phyloP scores from a whole-genome alignment of 2,888 invertebrate genomes.

The Acrocera orbiculus region DNA sequence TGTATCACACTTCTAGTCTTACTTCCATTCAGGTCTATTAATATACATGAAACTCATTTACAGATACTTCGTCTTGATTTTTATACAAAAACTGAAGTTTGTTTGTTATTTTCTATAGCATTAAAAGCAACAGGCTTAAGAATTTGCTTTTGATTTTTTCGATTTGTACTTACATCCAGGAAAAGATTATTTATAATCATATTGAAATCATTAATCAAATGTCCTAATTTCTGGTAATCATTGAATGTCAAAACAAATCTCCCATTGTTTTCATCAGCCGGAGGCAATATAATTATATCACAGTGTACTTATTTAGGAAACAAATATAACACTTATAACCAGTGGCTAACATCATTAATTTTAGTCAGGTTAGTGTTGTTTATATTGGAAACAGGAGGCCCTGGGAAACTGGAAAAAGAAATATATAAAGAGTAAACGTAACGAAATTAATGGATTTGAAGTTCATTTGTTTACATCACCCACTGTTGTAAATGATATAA shows the following conservation, averaged over 20 bases:
- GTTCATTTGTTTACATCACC: too few relatives aligned
- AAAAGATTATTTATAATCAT: too few relatives aligned
- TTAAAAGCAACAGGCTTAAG: too few relatives aligned
- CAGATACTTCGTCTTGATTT: too few relatives aligned
- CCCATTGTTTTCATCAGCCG: constrained; percentile 26
- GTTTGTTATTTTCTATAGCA: too few relatives aligned
- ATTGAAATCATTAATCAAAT: constrained; percentile 11
- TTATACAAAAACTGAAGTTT: too few relatives aligned
- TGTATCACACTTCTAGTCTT: too few relatives aligned
- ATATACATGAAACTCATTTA: too few relatives aligned
- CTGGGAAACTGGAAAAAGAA: constrained; percentile 4
- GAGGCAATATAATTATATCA: constrained; percentile 19
- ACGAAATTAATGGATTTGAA: constrained; percentile 5
- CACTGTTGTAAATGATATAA: too few relatives aligned
- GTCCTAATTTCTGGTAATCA: constrained; percentile 12
- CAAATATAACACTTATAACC: constrained; percentile 10
- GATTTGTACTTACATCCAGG: too few relatives aligned
- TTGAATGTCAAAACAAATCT: constrained; percentile 29
- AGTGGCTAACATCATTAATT: constrained; percentile 12
- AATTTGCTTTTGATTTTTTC: too few relatives aligned
- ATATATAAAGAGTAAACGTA: constrained; percentile 5
- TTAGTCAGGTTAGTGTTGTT: constrained; percentile 9
- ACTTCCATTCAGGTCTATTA: too few relatives aligned
- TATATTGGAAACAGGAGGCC: constrained; percentile 9
- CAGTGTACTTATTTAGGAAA: constrained; percentile 2